These are phyloP conservation scores for Hemiprocne comata DNA, from an alignment of 2,113 vertebrate species.

Conservation along the genomic window DNA sequence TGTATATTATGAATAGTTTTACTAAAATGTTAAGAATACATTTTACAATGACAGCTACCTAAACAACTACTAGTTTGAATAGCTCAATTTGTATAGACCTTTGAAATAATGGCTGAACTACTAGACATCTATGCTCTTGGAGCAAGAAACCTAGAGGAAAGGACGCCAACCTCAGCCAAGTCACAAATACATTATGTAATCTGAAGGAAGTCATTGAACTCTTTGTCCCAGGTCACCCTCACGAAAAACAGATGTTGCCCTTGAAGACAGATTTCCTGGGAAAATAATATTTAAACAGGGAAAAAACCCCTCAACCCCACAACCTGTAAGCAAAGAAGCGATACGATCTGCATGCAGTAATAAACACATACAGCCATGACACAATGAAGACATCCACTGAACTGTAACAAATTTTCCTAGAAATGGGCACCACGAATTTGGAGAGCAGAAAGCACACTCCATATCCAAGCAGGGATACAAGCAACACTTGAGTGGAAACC, in stretches of 20 bases:
- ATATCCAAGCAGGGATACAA: background rate
- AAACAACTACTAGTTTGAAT: background rate
- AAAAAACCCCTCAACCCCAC: background rate
- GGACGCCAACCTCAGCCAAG: background rate
- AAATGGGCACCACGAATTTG: background rate
- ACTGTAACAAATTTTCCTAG: background rate
- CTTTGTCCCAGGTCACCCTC: conserved; percentile 5
- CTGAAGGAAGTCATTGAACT: conserved; percentile 30
- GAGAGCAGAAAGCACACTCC: background rate
- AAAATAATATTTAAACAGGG: conserved; percentile 8
- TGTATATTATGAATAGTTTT: background rate
- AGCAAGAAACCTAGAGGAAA: background rate
- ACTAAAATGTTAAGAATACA: background rate
- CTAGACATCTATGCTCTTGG: background rate
- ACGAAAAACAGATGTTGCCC: conserved; percentile 48
- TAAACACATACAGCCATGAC: background rate
- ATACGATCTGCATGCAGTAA: background rate
- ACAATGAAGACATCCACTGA: background rate
- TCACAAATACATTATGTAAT: conserved; percentile 19
- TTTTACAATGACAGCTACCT: background rate
- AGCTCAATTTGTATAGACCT: background rate
- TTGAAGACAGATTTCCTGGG: conserved; percentile 34
- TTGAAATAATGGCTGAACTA: background rate
- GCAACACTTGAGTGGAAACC: background rate
- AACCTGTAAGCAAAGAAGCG: background rate